Base-by-base conservation (phyloP, 1,140 invertebrate genomes). In the Trissolcus basalis region DNA sequence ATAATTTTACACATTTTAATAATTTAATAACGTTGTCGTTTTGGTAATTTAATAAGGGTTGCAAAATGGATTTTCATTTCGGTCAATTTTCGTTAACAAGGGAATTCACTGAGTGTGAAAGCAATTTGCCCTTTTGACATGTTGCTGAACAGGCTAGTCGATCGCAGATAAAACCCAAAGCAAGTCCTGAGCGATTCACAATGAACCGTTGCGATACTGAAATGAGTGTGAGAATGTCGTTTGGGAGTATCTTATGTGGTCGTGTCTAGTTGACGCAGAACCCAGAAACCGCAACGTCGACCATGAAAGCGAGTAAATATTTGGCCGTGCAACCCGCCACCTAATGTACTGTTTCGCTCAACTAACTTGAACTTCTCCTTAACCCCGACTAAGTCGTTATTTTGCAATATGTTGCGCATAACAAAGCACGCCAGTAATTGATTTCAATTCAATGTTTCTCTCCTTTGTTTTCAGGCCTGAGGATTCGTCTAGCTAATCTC, bases 401-500 rank as follows among this genome's bases (percentile, higher is more conserved):
- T 67, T 61, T 55, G 47, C 60, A 54, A 59, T 39, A 39, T 39
- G 41, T 58, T 53, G 36, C 19, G 19, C 19, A 27, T 27, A 3
- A 27, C 19, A 27, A 64, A 32, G 36, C 36, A 11, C 47, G 43
- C 53, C 19, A 9, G 49, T 43, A 32, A 33, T 11, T 55, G 50
- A 50, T 11, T 43, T 44, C 12, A 16, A 50, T 43, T 44, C 12
- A 16, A 50, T 19, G 49, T 55, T 60, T 55, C 47, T 55, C n/a
- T 56, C 50, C 71, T 61, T 39, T 80, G 19, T 69, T 93, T 91
- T 49, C 91, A 98, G 97, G 97, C 93, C 92, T 99, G 87, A 93
- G 97, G 81, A 98, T 99, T 90, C 94, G 97, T 85, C 95, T 98
- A 81, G 96, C 96, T 79, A 98, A 98, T 90, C 91, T 99, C 84